Percentiles rank a stretch among this genome's conserved stretches.
Conservation (phyloP, 92 coral and sea anemone species). For the Porites cylindrica region DNA sequence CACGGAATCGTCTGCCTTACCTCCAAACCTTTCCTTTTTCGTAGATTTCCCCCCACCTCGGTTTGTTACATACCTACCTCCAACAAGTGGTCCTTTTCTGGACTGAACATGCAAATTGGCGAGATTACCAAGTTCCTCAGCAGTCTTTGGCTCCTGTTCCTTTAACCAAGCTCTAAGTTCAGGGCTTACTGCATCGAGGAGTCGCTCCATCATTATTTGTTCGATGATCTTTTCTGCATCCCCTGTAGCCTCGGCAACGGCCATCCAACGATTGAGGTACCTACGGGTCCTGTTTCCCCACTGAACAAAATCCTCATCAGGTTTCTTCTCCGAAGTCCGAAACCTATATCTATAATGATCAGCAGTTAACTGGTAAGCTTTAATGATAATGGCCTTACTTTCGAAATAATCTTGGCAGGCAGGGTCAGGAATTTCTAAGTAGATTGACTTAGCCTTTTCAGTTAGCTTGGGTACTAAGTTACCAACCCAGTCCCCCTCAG, state of each 20-base stretch:
- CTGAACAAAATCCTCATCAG: not conserved
- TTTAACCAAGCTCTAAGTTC: constrained; percentile 73
- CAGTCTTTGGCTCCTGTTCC: constrained; percentile 44
- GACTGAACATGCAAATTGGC: constrained; percentile 70
- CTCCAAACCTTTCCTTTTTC: not conserved
- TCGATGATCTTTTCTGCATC: constrained; percentile 52
- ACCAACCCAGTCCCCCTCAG: no score
- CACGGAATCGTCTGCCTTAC: not conserved
- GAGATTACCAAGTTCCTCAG: constrained; percentile 51
- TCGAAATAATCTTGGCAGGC: no score
- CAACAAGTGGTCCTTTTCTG: constrained; percentile 69
- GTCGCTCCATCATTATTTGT: constrained; percentile 59
- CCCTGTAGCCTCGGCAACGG: constrained; percentile 63
- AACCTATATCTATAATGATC: no score
- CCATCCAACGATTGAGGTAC: constrained; percentile 73
- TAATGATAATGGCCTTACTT: no score
- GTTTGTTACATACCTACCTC: constrained; percentile 51
- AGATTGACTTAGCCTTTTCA: no score
- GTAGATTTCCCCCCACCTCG: not conserved
- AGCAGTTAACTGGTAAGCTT: no score
- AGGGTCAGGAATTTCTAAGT: no score
- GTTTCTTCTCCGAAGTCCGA: no score
- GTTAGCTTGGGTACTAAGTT: no score
- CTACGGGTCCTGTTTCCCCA: constrained; percentile 74
- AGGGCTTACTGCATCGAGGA: constrained; percentile 72